These are phyloP conservation scores for Zosterops lateralis DNA, from an alignment of 2,113 vertebrate species.

Conservation along the genomic window DNA sequence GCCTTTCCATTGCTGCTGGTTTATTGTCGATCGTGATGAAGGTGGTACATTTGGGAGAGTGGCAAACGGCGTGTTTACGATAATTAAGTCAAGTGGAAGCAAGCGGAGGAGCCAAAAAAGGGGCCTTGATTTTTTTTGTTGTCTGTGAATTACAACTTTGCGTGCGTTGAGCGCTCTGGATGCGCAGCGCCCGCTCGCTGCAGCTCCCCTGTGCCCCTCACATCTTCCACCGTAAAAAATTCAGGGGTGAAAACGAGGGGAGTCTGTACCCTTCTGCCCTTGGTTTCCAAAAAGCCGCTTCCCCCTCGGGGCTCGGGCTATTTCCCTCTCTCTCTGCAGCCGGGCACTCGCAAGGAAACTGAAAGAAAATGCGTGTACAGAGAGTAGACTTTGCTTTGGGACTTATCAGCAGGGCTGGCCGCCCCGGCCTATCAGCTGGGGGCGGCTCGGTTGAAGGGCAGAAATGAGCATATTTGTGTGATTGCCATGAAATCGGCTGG, in stretches of 20 bases:
- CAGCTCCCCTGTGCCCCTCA: not conserved
- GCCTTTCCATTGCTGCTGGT: not conserved
- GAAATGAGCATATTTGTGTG: not conserved
- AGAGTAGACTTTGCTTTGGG: constrained; percentile 26
- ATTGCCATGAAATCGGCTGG: constrained; percentile 47
- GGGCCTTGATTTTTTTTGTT: not conserved
- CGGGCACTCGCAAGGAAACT: not conserved
- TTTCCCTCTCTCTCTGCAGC: not conserved
- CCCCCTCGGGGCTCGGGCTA: not conserved
- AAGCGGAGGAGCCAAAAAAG: not conserved
- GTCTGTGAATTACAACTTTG: not conserved
- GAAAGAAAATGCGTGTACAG: not conserved
- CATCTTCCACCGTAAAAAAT: not conserved
- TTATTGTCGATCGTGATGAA: not conserved
- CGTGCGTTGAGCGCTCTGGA: not conserved
- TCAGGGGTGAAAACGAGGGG: fast-evolving
- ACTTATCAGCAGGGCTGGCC: not conserved
- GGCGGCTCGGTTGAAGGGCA: not conserved
- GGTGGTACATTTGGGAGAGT: constrained; percentile 6
- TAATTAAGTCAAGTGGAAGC: constrained; percentile 38
- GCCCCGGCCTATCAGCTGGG: not conserved
- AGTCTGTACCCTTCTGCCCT: not conserved
- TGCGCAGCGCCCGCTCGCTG: not conserved
- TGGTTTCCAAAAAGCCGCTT: not conserved
- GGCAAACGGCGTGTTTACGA: constrained; percentile 27